Percentiles rank a stretch among this genome's conserved stretches.
phyloP scores from a whole-genome alignment of 2,888 invertebrate species.

The Trachelus iudaicus region DNA sequence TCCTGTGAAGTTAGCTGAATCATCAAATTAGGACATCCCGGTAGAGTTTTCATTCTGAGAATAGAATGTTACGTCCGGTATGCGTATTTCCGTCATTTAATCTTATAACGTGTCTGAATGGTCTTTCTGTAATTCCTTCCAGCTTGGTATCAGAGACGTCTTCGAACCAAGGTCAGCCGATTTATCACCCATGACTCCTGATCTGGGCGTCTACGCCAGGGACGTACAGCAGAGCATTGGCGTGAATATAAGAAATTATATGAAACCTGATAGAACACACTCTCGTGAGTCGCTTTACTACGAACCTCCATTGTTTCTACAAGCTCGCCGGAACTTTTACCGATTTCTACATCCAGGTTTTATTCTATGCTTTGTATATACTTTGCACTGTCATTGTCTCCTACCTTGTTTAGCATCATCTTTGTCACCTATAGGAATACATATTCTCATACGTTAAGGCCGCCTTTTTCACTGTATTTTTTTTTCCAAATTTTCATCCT shows the following conservation, averaged over 20 bases:
- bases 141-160: slow-evolving; percentile 82
- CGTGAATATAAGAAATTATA: slow-evolving; percentile 83
- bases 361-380: slow-evolving; percentile 34
- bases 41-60: neutral
- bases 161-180: slow-evolving; percentile 85
- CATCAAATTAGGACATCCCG: neutral
- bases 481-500: neutral
- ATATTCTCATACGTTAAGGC: neutral
- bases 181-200: slow-evolving; percentile 82
- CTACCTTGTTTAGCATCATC: neutral
- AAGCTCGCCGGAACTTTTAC: slow-evolving; percentile 45
- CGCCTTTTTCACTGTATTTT: neutral
- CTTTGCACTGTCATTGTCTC: slow-evolving; percentile 30
- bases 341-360: slow-evolving; percentile 48
- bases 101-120: neutral
- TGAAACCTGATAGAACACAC: slow-evolving; percentile 67
- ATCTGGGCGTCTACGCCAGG: slow-evolving; percentile 81
- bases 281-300: slow-evolving; percentile 45
- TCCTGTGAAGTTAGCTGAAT: neutral
- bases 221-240: slow-evolving; percentile 88
- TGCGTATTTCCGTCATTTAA: neutral
- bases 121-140: slow-evolving; percentile 36
- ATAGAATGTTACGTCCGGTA: neutral
- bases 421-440: neutral
- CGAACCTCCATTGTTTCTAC: slow-evolving; percentile 31